phyloP scores from a whole-genome alignment of 2,888 invertebrate species.

The Agrypnus murinus region DNA sequence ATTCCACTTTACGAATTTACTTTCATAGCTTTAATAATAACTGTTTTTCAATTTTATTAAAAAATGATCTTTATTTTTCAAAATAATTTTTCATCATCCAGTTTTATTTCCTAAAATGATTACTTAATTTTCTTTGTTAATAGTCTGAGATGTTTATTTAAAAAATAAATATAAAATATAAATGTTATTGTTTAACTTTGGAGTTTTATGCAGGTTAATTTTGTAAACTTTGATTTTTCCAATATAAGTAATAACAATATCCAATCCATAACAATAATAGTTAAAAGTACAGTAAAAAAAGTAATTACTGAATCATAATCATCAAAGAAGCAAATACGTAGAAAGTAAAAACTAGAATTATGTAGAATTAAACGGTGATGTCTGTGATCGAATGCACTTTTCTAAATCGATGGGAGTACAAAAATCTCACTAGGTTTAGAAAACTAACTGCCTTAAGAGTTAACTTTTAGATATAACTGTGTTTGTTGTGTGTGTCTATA shows the following conservation, averaged over 20 bases:
- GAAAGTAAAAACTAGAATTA: neutral
- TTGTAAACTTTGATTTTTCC: no score
- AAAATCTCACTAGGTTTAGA: constrained; percentile 52
- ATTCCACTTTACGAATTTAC: no score
- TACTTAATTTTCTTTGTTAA: neutral
- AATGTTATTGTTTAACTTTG: no score
- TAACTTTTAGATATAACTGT: neutral
- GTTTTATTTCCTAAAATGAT: neutral
- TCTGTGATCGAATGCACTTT: constrained; percentile 34
- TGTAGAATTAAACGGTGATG: constrained; percentile 12
- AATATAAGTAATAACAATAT: no score
- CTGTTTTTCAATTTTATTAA: no score
- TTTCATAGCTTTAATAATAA: no score
- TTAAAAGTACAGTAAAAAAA: constrained; percentile 2
- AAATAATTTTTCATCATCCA: neutral
- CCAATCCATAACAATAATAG: no score
- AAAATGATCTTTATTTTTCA: no score
- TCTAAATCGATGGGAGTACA: constrained; percentile 41
- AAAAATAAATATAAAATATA: no score
- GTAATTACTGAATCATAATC: neutral
- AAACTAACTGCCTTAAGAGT: constrained; percentile 24
- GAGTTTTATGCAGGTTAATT: no score
- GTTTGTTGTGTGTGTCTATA: no score
- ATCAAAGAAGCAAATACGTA: neutral
- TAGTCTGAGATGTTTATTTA: neutral